Evolutionary conservation across 2,888 invertebrate species (phyloP), one percentile per base, ranked within the genome.

Genomic region (Sminthurides aquaticus): DNA sequence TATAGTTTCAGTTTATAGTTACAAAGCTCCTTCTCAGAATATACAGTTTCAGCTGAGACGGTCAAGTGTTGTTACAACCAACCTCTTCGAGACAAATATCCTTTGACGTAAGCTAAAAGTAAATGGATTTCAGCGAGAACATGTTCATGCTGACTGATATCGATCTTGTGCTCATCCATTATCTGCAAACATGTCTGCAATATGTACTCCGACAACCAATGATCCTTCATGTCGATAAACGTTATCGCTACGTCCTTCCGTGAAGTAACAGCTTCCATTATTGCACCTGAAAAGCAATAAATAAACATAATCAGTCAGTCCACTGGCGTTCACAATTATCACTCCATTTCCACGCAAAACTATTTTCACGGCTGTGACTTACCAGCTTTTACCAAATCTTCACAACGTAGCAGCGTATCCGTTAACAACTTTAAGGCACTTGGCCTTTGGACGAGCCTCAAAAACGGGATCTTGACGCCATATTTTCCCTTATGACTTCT

Each of bases 71-170:
- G 43, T 34, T 34, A 34, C 43, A 15, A 34, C 43, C 43, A 34
- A 34, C 43, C 43, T 34, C 15, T 5, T 15, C 8, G 43, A 34
- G 43, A 5, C 43, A 34, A 11, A 15, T 11, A 34, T 34, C 43
- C 43, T 5, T 5, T 15, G 15, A 34, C 54, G 62, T 67, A 71
- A 8, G 73, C 73, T 11, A 71, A 57, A 0, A 71, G 52, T 61
- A 70, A 71, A 49, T 69, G 69, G 25, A 68, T 63, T 62, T 71
- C 70, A 26, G 73, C 70, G 57, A 67, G 66, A 20, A 68, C 11
- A 60, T 20, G 1, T 24, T 20, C 34, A n/a, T 5, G 11, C 20
- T 28, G 43, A n/a, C 43, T 34, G 43, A 5, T 34, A 15, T 34
- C 43, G 8, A 34, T 34, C 15, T 5, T 11, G 8, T 34, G 5